Percentiles rank a stretch among this genome's conserved stretches.
These are phyloP conservation scores for Cynoglossus semilaevis DNA, from an alignment of 2,113 vertebrate genomes.

Conservation along the genomic window DNA sequence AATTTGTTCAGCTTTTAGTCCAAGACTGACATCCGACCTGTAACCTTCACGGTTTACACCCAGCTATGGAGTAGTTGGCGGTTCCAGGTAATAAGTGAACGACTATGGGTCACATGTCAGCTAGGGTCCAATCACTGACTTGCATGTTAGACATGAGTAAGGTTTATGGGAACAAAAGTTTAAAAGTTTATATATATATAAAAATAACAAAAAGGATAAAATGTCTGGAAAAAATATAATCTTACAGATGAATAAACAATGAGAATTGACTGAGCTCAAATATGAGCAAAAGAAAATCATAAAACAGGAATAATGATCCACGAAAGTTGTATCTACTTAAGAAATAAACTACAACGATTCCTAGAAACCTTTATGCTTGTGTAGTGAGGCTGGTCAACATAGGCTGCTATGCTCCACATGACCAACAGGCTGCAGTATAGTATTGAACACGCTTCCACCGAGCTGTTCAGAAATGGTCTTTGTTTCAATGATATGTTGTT, in stretches of 20 bases:
- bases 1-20: background rate
- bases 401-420: slow-evolving; percentile 19
- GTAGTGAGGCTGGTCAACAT: background rate
- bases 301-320: no score
- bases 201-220: no score
- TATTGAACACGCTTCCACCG: background rate
- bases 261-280: no score
- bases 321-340: no score
- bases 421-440: slow-evolving; percentile 63
- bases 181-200: no score
- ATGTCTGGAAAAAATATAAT: no score
- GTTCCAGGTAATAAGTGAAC: slow-evolving; percentile 59
- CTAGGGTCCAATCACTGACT: slow-evolving; percentile 50
- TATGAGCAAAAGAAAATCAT: no score
- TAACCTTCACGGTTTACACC: slow-evolving; percentile 49
- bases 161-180: no score
- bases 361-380: background rate
- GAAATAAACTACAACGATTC: no score
- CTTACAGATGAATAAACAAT: no score
- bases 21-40: slow-evolving; percentile 17
- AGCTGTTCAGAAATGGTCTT: background rate
- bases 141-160: background rate
- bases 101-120: slow-evolving; percentile 55
- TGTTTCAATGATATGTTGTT: background rate
- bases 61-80: slow-evolving; percentile 26